Percentiles rank a stretch among this genome's conserved stretches.
phyloP scores from a whole-genome alignment of 2,888 invertebrate genomes.

The Strigamia crassipes region DNA sequence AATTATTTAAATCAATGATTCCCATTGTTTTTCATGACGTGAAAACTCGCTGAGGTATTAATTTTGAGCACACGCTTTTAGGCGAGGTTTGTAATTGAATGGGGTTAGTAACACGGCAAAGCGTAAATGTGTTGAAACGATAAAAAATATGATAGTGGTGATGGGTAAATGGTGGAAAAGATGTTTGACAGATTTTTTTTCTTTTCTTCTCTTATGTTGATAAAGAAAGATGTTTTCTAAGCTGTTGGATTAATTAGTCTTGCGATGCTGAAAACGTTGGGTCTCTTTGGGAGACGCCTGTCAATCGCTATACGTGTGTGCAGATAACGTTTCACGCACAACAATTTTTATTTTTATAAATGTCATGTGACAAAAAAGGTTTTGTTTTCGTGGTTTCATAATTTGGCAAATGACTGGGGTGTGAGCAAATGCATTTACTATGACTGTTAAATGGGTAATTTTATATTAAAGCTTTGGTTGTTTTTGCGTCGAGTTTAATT shows the following conservation, averaged over 20 bases:
- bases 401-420: background rate
- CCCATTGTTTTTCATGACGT: background rate
- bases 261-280: background rate
- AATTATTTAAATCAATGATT: conserved; percentile 2
- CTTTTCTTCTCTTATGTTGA: background rate
- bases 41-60: background rate
- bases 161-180: conserved; percentile 10
- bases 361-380: background rate
- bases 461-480: background rate
- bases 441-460: too few relatives aligned
- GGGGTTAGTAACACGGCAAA: background rate
- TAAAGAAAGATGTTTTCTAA: background rate
- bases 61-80: conserved; percentile 1
- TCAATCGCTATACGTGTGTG: background rate
- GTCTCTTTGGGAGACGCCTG: background rate
- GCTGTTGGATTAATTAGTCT: background rate
- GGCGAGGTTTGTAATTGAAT: background rate
- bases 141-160: background rate
- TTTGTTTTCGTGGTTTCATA: background rate
- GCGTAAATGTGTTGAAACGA: background rate
- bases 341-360: background rate
- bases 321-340: background rate
- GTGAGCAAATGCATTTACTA: background rate
- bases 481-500: background rate
- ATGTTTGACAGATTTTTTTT: background rate